These are phyloP conservation scores for Otolemur garnettii DNA, from an alignment of 2,113 vertebrate genomes.

Conservation along the genomic window DNA sequence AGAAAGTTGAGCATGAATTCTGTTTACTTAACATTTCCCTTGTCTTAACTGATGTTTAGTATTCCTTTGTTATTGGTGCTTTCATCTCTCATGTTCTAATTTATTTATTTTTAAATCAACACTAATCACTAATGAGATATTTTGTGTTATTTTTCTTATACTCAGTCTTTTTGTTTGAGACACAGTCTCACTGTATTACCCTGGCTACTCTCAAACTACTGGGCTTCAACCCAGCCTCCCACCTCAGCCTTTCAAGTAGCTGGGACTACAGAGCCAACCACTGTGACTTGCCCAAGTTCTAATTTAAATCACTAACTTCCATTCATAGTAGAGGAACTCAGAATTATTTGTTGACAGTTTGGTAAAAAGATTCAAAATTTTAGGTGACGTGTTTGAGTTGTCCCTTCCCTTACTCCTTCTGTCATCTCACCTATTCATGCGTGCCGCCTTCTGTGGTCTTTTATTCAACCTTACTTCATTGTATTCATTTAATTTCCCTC, in stretches of 20 bases:
- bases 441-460: background rate
- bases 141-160: no score
- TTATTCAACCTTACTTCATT: background rate
- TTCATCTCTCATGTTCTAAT: background rate
- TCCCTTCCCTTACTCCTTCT: background rate
- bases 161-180: no score
- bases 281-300: background rate
- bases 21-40: background rate
- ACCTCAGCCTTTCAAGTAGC: no score
- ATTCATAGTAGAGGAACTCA: background rate
- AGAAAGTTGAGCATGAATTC: background rate
- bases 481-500: background rate
- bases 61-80: background rate
- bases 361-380: constrained; percentile 17
- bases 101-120: background rate
- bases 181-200: no score
- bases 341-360: constrained; percentile 26
- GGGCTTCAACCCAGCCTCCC: no score
- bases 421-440: background rate
- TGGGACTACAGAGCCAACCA: no score
- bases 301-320: background rate
- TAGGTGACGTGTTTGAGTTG: background rate
- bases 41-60: background rate
- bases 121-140: no score
- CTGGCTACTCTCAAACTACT: no score